Conservation (phyloP, 2,113 vertebrate genomes). For the Sylvia atricapilla region DNA sequence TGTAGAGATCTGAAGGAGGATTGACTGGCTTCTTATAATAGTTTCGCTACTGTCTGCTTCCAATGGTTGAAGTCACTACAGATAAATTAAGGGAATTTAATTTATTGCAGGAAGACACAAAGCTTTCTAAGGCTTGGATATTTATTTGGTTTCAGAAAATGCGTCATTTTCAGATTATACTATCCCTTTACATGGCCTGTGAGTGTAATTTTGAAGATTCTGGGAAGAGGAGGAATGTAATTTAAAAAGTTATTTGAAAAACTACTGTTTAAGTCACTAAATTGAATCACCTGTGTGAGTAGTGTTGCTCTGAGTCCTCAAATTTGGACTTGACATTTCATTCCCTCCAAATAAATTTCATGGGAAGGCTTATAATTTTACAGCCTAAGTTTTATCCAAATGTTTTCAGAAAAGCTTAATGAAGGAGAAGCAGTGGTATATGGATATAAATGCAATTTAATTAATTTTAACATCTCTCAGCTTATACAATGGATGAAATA, state of each 20-base stretch:
- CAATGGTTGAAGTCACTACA: background rate
- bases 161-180: background rate
- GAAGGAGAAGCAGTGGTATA: background rate
- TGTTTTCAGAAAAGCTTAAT: background rate
- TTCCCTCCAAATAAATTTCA: background rate
- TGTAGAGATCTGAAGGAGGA: background rate
- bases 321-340: background rate
- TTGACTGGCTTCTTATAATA: background rate
- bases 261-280: background rate
- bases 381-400: background rate
- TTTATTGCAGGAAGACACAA: background rate
- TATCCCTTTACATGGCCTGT: background rate
- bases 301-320: background rate
- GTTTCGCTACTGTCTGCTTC: accelerated
- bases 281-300: background rate
- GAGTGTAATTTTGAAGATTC: background rate
- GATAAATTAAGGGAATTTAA: background rate
- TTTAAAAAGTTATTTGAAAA: background rate
- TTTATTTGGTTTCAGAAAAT: background rate
- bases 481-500: background rate
- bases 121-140: background rate
- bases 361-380: background rate
- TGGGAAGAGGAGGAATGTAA: background rate
- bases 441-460: background rate
- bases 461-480: background rate